Evolutionary conservation across 1,140 invertebrate species (phyloP).

Genomic region (Helicoverpa zea): DNA sequence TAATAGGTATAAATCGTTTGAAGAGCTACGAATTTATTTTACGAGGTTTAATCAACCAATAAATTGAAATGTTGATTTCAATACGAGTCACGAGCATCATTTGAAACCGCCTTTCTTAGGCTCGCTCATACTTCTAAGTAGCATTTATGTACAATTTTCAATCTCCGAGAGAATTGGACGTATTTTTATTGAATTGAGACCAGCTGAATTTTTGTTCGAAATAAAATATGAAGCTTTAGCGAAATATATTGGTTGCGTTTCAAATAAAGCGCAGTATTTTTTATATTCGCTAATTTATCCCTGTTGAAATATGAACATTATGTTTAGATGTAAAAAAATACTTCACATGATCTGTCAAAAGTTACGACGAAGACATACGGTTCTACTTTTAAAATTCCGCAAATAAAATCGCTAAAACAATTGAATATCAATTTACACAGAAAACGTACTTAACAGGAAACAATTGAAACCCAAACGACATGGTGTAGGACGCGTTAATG

Average conservation of each 20-base stretch:
- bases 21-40: constrained; percentile 14
- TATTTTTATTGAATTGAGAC: too few relatives aligned
- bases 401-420: neutral
- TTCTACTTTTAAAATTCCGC: too few relatives aligned
- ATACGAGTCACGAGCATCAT: constrained; percentile 16
- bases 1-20: constrained; percentile 10
- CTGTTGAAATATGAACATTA: too few relatives aligned
- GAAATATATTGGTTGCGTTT: too few relatives aligned
- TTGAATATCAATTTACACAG: neutral
- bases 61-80: constrained; percentile 29
- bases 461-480: neutral
- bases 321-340: too few relatives aligned
- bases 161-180: neutral
- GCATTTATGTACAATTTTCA: constrained; percentile 3
- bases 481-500: constrained; percentile 21
- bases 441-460: neutral
- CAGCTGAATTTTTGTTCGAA: too few relatives aligned
- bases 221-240: too few relatives aligned
- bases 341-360: too few relatives aligned
- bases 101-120: constrained; percentile 8
- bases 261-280: too few relatives aligned
- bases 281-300: too few relatives aligned
- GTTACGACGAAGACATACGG: too few relatives aligned
- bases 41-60: constrained; percentile 7
- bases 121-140: neutral